These are phyloP conservation scores for Elgaria multicarinata DNA, from an alignment of 2,113 vertebrate species.

Conservation along the genomic window DNA sequence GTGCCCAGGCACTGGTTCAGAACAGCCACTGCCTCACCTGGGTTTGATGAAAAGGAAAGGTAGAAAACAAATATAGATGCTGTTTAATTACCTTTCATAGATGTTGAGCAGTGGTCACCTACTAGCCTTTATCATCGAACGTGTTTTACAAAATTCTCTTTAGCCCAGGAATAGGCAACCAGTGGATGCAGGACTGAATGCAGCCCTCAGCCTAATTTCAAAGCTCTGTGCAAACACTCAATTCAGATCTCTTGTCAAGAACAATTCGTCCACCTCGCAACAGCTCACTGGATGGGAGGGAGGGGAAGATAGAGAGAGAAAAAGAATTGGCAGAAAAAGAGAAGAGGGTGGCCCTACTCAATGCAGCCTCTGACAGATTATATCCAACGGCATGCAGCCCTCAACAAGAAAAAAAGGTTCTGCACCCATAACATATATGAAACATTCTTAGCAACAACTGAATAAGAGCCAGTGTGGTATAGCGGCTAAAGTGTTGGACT, in stretches of 20 bases:
- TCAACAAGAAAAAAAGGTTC: not conserved
- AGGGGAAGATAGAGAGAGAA: not conserved
- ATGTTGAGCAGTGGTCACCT: not conserved
- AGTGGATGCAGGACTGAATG: too few relatives aligned
- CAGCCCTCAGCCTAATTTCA: not conserved
- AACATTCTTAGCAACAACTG: not conserved
- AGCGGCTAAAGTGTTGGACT: too few relatives aligned
- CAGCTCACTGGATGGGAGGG: not conserved
- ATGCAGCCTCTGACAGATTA: not conserved
- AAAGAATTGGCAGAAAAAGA: not conserved
- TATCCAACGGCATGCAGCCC: not conserved
- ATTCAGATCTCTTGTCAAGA: not conserved
- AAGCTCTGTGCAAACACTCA: not conserved
- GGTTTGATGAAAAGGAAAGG: too few relatives aligned
- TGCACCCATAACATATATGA: not conserved
- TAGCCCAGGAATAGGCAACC: not conserved
- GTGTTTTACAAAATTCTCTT: not conserved
- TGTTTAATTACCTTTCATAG: not conserved
- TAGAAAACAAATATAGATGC: not conserved
- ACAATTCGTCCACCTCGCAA: not conserved
- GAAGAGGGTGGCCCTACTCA: not conserved
- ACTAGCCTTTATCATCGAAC: not conserved
- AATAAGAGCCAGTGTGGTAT: too few relatives aligned
- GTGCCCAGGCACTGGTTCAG: too few relatives aligned
- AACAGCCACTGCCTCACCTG: too few relatives aligned